A percentile compares a stretch with the other conserved stretches of the same genome.
Conservation (phyloP, 2,113 vertebrate species). For the Brienomyrus brachyistius region DNA sequence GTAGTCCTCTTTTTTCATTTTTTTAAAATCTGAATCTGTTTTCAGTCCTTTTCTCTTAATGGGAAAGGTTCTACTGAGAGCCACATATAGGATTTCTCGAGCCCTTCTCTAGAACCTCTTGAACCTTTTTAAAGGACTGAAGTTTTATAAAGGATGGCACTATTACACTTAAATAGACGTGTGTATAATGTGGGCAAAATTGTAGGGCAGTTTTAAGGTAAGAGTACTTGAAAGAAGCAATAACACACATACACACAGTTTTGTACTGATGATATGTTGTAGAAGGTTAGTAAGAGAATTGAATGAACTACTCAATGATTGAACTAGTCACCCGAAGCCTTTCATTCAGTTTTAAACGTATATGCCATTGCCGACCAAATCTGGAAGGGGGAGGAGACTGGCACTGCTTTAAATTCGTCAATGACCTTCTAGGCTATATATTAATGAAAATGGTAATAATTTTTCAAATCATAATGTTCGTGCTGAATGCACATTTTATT, state of each 20-base stretch:
- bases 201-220: neutral
- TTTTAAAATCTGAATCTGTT: neutral
- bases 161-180: neutral
- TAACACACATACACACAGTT: neutral
- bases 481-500: neutral
- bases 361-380: neutral
- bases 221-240: neutral
- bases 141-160: neutral
- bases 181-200: neutral
- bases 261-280: neutral
- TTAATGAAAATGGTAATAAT: neutral
- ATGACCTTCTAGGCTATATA: neutral
- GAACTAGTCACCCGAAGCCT: neutral
- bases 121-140: neutral
- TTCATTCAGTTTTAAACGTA: neutral
- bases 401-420: neutral
- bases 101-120: neutral
- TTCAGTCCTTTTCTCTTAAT: neutral
- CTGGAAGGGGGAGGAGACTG: neutral
- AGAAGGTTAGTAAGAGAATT: neutral
- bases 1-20: neutral
- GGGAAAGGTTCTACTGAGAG: neutral
- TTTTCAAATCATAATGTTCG: neutral
- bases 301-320: neutral
- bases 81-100: neutral